These are phyloP conservation scores for Pempheris klunzingeri DNA, from an alignment of 2,797 vertebrate genomes.

Conservation along the genomic window DNA sequence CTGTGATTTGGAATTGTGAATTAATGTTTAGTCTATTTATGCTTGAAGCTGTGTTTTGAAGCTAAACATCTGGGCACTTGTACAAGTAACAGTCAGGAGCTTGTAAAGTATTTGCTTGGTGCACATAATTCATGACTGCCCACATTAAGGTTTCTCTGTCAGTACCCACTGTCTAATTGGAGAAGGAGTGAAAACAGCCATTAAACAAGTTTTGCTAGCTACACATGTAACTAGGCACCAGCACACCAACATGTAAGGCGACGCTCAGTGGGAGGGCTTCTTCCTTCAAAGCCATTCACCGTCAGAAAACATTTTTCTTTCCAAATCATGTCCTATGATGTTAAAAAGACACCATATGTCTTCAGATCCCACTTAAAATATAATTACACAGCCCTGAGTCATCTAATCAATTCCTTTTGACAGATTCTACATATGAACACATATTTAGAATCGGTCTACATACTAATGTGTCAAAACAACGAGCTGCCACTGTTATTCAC, in stretches of 20 bases:
- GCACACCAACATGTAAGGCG: conserved; percentile 53
- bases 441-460: too few species aligned
- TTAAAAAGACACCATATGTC: conserved; percentile 8
- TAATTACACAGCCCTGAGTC: background rate
- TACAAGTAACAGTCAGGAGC: background rate
- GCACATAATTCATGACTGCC: conserved; percentile 19
- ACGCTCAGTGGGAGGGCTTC: conserved; percentile 46
- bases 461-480: conserved; percentile 35
- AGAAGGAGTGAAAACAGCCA: conserved; percentile 58
- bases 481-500: conserved; percentile 42
- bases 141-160: conserved; percentile 34
- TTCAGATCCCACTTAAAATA: background rate
- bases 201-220: conserved; percentile 55
- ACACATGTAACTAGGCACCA: conserved; percentile 79
- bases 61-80: conserved; percentile 1
- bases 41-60: conserved; percentile 16
- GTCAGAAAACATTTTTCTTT: conserved; percentile 26
- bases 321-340: conserved; percentile 23
- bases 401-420: conserved; percentile 29
- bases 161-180: conserved; percentile 42
- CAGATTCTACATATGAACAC: conserved; percentile 14
- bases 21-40: background rate
- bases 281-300: conserved; percentile 55
- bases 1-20: background rate
- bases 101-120: conserved; percentile 24